phyloP scores from a whole-genome alignment of 1,140 invertebrate species.

The Adoxophyes honmai region DNA sequence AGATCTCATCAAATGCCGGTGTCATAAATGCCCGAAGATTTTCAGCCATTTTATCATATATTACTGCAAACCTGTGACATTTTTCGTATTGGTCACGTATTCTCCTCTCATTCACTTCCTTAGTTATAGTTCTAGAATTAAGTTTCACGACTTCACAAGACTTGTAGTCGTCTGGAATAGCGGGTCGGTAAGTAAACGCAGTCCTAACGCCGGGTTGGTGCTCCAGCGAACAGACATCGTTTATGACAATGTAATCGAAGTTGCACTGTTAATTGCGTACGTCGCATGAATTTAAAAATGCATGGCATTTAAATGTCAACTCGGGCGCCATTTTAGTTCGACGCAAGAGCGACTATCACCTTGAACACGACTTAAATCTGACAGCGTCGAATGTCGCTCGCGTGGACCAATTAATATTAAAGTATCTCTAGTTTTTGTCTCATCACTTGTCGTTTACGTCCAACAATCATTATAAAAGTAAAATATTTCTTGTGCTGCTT shows the following conservation, averaged over 20 bases:
- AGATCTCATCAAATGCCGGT: too few species aligned
- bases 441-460: slow-evolving; percentile 21
- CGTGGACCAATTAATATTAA: slow-evolving; percentile 56
- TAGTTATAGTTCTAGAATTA: too few species aligned
- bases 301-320: slow-evolving; percentile 75
- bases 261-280: slow-evolving; percentile 68
- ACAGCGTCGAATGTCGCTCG: slow-evolving; percentile 71
- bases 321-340: slow-evolving; percentile 65
- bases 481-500: neutral
- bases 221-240: slow-evolving; percentile 40
- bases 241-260: slow-evolving; percentile 70
- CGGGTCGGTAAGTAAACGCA: slow-evolving; percentile 39
- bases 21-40: too few species aligned
- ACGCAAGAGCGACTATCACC: slow-evolving; percentile 66
- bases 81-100: too few species aligned
- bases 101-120: too few species aligned
- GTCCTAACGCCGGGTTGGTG: slow-evolving; percentile 49
- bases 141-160: neutral
- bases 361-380: slow-evolving; percentile 74
- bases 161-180: too few species aligned
- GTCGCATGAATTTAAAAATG: slow-evolving; percentile 71
- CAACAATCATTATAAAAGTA: slow-evolving; percentile 4
- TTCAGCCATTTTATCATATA: too few species aligned
- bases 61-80: too few species aligned
- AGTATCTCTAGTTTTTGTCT: slow-evolving; percentile 43